A percentile compares a stretch with the other conserved stretches of the same genome.
These are phyloP conservation scores for Sericinus montela DNA, from an alignment of 2,888 invertebrate genomes.

Conservation along the genomic window DNA sequence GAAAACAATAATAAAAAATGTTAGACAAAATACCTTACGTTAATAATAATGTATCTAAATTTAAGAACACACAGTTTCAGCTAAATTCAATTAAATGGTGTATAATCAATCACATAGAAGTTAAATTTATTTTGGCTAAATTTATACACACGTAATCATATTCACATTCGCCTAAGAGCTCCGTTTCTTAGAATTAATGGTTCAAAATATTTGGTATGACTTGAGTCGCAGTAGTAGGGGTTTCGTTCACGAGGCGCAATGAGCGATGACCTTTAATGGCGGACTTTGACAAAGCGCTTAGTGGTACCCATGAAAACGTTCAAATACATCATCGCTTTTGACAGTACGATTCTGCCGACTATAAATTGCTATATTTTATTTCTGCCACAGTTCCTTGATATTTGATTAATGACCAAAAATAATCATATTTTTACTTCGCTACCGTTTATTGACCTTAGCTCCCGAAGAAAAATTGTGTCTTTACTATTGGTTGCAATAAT, in stretches of 20 bases:
- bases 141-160: not conserved
- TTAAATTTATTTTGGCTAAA: too few relatives aligned
- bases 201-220: constrained; percentile 14
- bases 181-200: constrained; percentile 9
- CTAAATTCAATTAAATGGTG: too few relatives aligned
- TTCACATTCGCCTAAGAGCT: not conserved
- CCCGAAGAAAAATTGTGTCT: not conserved
- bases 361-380: constrained; percentile 76
- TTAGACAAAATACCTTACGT: too few relatives aligned
- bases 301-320: constrained; percentile 72
- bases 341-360: constrained; percentile 66
- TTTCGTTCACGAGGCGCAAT: constrained; percentile 33
- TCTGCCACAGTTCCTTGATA: constrained; percentile 63
- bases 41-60: too few relatives aligned
- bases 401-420: constrained; percentile 62
- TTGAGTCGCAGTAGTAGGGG: constrained; percentile 23
- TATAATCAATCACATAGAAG: too few relatives aligned
- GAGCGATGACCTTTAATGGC: constrained; percentile 71
- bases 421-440: not conserved
- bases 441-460: not conserved
- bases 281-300: constrained; percentile 75
- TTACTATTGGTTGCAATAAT: too few relatives aligned
- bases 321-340: constrained; percentile 74
- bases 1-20: too few relatives aligned
- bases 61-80: too few relatives aligned